Evolutionary conservation across 2,113 vertebrate species (phyloP).

Genomic region (Beaufortia kweichowensis): DNA sequence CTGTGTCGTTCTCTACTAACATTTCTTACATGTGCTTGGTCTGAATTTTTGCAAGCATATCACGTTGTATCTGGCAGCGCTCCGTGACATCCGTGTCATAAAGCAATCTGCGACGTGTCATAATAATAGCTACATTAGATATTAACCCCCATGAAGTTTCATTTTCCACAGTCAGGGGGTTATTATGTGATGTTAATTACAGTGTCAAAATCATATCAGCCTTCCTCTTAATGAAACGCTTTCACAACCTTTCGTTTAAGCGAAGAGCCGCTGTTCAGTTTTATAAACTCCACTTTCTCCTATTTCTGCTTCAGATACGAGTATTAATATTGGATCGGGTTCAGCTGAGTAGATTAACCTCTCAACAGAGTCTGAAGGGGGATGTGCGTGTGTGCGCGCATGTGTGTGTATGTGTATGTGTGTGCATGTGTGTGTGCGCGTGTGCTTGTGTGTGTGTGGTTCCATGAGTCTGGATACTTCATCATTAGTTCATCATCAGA

Average conservation of each 20-base stretch:
- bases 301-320: conserved; percentile 29
- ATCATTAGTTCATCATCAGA: conserved; percentile 6
- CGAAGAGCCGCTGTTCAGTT: conserved; percentile 30
- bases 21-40: no score
- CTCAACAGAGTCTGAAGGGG: conserved; percentile 13
- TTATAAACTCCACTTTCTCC: neutral
- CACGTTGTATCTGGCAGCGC: neutral
- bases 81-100: conserved; percentile 11
- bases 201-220: conserved; percentile 36
- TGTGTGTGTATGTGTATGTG: neutral
- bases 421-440: neutral
- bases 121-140: conserved; percentile 18
- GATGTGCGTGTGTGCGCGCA: neutral
- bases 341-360: conserved; percentile 52
- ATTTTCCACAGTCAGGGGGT: conserved; percentile 15
- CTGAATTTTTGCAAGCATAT: neutral
- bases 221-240: conserved; percentile 24
- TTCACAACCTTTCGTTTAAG: conserved; percentile 28
- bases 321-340: conserved; percentile 41
- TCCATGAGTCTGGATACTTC: conserved; percentile 2
- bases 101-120: conserved; percentile 28
- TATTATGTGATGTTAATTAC: conserved; percentile 32
- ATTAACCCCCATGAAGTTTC: conserved; percentile 3
- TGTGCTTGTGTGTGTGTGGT: neutral
- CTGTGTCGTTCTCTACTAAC: no score